Base-by-base conservation (phyloP, 2,113 vertebrate genomes). In the Acrocephalus kingi region DNA sequence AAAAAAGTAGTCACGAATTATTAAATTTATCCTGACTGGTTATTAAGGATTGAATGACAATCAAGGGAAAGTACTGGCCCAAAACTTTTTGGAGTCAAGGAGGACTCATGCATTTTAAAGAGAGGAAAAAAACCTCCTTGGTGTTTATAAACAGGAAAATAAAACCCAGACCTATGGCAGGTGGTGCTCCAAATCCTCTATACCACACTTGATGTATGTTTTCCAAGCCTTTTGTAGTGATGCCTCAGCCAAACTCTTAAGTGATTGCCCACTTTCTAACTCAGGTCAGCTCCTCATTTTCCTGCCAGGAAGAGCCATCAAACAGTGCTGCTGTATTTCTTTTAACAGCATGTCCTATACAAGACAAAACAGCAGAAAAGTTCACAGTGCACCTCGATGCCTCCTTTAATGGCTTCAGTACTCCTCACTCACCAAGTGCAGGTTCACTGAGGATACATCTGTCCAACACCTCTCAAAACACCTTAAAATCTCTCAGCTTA, bases 351-450 rank as follows among this genome's bases (percentile, higher is more conserved):
- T 6, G 31, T 64, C 18, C 35, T 75, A 30, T 21, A 10, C 33
- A 58, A 62, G 46, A 43, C 27, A 66, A 25, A 48, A 20, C 31
- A 64, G 39, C 69, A 89, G 58, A 23, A 87, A 72, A 84, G 27
- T 27, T 64, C n/a, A 25, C 0, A 0, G 22, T 79, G n/a, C 13
- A 73, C 18, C 24, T 52, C 1, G 0, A 11, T 69, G 48, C 10
- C 27, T 68, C 49, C 61, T 82, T 69, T 58, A 69, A 10, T 33
- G 17, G 25, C 13, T 78, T 43, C 52, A 28, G 3, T 11, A 28
- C 6, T 17, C n/a, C 49, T 49, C n/a, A 31, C 46, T 66, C 33
- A 64, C 10, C 14, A 79, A 30, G n/a, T 9, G 20, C 43, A 37
- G 6, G 41, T 69, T 49, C 59, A 33, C 23, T 4, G 3, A 28